phyloP scores from a whole-genome alignment of 2,797 vertebrate species.

The Streptopelia turtur region DNA sequence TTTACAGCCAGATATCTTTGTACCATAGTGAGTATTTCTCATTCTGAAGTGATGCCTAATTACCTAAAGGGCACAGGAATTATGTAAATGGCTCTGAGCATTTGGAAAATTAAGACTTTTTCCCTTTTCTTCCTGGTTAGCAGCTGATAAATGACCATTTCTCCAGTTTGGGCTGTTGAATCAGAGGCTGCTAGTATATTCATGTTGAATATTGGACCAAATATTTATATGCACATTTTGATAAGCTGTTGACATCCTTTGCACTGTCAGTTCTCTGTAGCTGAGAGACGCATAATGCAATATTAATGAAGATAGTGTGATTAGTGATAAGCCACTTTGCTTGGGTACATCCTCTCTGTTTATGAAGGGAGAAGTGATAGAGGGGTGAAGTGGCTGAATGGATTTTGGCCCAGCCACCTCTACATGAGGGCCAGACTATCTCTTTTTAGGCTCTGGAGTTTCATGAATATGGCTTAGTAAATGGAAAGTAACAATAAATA shows the following conservation, averaged over 20 bases:
- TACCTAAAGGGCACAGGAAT: neutral
- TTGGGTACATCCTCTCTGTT: neutral
- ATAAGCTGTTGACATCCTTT: constrained; percentile 4
- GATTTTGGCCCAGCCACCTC: neutral
- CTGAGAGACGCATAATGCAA: neutral
- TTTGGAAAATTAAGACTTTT: constrained; percentile 4
- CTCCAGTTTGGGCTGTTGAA: neutral
- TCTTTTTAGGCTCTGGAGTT: neutral
- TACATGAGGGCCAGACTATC: neutral
- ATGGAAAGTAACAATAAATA: neutral
- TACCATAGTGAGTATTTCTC: neutral
- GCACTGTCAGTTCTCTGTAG: neutral
- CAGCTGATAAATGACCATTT: neutral
- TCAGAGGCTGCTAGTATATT: neutral
- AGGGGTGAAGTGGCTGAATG: neutral
- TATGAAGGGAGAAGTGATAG: neutral
- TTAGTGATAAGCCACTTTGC: constrained; percentile 3
- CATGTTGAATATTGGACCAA: neutral
- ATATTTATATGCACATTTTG: constrained; percentile 9
- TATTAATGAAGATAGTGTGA: constrained; percentile 30
- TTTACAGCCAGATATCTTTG: neutral
- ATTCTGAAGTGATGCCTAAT: neutral
- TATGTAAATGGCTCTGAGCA: neutral
- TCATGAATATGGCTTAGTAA: neutral
- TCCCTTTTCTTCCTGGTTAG: constrained; percentile 13